Conservation (phyloP, 2,888 invertebrate genomes). For the Ornithoptera priamus region DNA sequence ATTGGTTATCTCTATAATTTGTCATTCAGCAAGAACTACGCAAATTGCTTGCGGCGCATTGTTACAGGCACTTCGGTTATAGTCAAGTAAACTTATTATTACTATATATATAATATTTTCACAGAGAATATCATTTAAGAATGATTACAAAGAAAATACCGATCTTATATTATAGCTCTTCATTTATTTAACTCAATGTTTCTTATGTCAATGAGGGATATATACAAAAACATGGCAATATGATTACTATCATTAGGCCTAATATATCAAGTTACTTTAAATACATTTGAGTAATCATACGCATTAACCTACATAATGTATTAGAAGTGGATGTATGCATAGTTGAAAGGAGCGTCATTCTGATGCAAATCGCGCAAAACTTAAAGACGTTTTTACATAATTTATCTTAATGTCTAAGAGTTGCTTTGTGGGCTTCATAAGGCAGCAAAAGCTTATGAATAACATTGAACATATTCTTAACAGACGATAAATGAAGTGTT, state of each 20-base stretch:
- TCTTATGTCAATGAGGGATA: not conserved
- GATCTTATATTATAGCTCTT: not conserved
- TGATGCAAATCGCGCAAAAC: constrained; percentile 11
- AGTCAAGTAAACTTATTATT: too few species aligned
- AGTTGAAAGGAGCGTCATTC: not conserved
- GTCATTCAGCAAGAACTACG: too few species aligned
- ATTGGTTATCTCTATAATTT: too few species aligned
- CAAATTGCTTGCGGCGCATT: too few species aligned
- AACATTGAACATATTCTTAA: too few species aligned
- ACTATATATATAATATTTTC: not conserved
- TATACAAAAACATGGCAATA: constrained; percentile 21
- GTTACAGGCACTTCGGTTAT: too few species aligned
- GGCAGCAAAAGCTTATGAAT: not conserved
- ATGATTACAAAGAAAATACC: not conserved
- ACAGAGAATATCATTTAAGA: not conserved
- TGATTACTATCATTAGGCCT: constrained; percentile 20
- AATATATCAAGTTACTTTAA: constrained; percentile 14
- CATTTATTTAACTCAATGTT: constrained; percentile 4
- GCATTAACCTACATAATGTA: constrained; percentile 23
- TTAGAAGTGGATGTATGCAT: not conserved
- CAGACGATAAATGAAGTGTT: too few species aligned
- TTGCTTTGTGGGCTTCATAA: not conserved
- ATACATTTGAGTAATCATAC: constrained; percentile 17
- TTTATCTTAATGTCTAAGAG: not conserved
- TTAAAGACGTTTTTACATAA: not conserved